Base-by-base conservation (phyloP, 2,797 vertebrate species). In the Rostrhamus sociabilis region DNA sequence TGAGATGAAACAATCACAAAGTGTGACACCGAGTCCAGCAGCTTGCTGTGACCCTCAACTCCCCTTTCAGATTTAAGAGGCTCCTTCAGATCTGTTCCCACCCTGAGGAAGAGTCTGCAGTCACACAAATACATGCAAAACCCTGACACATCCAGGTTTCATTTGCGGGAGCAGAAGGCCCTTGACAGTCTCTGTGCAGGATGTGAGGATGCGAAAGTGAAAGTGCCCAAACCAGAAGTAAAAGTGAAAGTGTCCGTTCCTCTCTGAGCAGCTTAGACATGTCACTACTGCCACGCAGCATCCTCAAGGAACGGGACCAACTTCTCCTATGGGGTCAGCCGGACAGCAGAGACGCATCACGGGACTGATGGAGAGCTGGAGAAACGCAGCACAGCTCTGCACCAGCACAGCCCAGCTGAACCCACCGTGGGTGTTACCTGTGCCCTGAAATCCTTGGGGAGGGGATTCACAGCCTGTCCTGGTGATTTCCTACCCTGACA, bases 271-370 rank as follows among this genome's bases (percentile, higher is more conserved):
- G 40, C 53, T 7, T 29, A 52, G 55, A 29, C 1, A 2, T 31
- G 60, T 23, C 21, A 6, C 32, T 4, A 22, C n/a, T 42, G 18
- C 22, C 60, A 22, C 0, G 4, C 4, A 25, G 42, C 15, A 62
- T 45, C 42, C 8, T 21, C 16, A 20, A 29, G 31, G 60, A 68
- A 34, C 0, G 1, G 42, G 32, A 38, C 8, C 1, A 3, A 29
- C 26, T 36, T 36, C 48, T 34, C 1, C 1, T 12, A 7, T 0
- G 4, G 29, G 12, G 5, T 45, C 0, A 3, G 47, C 10, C 1
- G 2, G 31, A 14, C 15, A 40, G 38, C 12, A 26, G 31, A 31
- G 72, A n/a, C 2, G 6, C 15, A 5, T 4, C 4, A 1, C 6
- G 4, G 58, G 34, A 45, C 16, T 0, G 9, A 27, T 0, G 34